phyloP scores from a whole-genome alignment of 2,113 vertebrate species.

The Oriolus oriolus region DNA sequence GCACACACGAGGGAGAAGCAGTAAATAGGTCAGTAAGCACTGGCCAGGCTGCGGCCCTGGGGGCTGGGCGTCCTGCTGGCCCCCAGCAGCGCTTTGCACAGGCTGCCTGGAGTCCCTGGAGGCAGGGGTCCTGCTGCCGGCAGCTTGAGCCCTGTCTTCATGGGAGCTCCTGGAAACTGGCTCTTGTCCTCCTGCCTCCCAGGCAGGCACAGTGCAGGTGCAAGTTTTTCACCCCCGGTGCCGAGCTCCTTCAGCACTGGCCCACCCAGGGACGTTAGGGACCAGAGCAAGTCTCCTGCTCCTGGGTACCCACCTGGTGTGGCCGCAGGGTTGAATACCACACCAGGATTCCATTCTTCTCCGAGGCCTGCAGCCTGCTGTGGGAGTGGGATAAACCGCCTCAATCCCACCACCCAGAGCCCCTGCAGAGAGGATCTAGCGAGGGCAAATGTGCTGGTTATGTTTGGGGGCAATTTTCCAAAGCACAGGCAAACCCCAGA shows the following conservation, averaged over 20 bases:
- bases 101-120: not conserved
- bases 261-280: accelerated
- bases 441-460: accelerated
- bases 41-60: not conserved
- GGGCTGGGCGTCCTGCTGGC: not conserved
- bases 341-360: not conserved
- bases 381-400: not conserved
- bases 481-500: not conserved
- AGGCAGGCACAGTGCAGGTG: not conserved
- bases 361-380: not conserved
- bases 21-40: not conserved
- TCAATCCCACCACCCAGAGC: not conserved
- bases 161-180: not conserved
- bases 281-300: not conserved
- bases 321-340: too few species aligned
- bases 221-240: not conserved
- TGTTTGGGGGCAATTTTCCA: not conserved
- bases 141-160: not conserved
- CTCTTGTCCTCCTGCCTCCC: not conserved
- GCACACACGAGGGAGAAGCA: not conserved
- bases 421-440: not conserved
- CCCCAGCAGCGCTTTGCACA: not conserved
- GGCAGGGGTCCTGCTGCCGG: not conserved
- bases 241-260: not conserved
- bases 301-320: not conserved